These are phyloP conservation scores for Drosophila kurseongensis DNA, from an alignment of 1,140 invertebrate genomes.

Conservation along the genomic window DNA sequence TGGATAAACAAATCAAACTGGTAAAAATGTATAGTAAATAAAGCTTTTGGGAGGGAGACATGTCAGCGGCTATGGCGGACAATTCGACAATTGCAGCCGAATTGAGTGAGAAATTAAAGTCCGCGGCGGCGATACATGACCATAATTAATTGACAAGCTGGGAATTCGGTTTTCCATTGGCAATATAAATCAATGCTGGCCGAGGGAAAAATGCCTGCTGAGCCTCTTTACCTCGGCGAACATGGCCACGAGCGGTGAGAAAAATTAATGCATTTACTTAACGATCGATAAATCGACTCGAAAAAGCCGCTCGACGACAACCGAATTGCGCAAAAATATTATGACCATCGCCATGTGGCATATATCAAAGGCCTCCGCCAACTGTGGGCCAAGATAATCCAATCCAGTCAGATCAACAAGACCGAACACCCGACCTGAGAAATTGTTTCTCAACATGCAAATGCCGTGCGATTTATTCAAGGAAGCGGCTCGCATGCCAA, in stretches of 20 bases:
- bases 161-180: constrained; percentile 37
- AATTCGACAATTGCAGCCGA: constrained; percentile 45
- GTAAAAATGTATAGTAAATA: constrained; percentile 33
- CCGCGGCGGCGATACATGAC: constrained; percentile 34
- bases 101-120: constrained; percentile 64
- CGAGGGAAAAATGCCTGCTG: constrained; percentile 30
- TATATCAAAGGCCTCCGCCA: constrained; percentile 71
- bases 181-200: constrained; percentile 56
- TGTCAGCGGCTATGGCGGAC: constrained; percentile 21
- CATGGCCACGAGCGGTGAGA: constrained; percentile 36
- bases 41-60: constrained; percentile 33
- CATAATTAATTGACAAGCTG: constrained; percentile 66
- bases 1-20: constrained; percentile 54
- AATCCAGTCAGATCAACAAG: constrained; percentile 48
- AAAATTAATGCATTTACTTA: constrained; percentile 73
- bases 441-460: constrained; percentile 81
- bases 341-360: constrained; percentile 76
- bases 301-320: constrained; percentile 70
- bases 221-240: constrained; percentile 24
- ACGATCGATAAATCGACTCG: constrained; percentile 67
- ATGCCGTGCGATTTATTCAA: constrained; percentile 80
- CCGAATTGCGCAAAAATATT: constrained; percentile 83
- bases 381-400: constrained; percentile 41
- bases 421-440: constrained; percentile 63
- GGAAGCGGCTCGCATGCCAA: constrained; percentile 76